Percentiles rank a stretch among this genome's conserved stretches.
Conservation (phyloP, 2,888 invertebrate genomes). For the Drosophila eohydei region DNA sequence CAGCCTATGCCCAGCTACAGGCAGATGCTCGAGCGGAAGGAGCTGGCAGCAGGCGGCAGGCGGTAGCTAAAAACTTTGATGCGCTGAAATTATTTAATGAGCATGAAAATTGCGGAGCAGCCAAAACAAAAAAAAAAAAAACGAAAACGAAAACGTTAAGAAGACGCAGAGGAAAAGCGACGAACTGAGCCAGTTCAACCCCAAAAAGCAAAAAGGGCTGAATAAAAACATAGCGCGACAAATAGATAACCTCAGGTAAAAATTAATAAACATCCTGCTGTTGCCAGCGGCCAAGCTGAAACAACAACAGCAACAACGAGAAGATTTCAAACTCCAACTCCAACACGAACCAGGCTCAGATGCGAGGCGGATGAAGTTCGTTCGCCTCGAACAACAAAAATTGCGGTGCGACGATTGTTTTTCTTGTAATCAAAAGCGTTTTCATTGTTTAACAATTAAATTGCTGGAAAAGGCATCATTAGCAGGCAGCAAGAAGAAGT, state of each 20-base stretch:
- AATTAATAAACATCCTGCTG: slow-evolving; percentile 74
- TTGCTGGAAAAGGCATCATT: slow-evolving; percentile 81
- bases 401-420: slow-evolving; percentile 58
- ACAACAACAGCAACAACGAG: slow-evolving; percentile 34
- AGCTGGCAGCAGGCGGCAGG: neutral
- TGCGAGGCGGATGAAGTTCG: slow-evolving; percentile 6
- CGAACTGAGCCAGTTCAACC: slow-evolving; percentile 50
- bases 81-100: slow-evolving; percentile 77
- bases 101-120: slow-evolving; percentile 72
- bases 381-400: slow-evolving; percentile 25
- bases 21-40: slow-evolving; percentile 19
- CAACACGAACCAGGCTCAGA: neutral
- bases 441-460: slow-evolving; percentile 81
- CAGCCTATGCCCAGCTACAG: slow-evolving; percentile 1
- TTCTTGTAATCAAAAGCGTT: slow-evolving; percentile 80
- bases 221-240: slow-evolving; percentile 70
- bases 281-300: slow-evolving; percentile 27
- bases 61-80: slow-evolving; percentile 53
- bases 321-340: neutral
- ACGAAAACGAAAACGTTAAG: no score
- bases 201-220: slow-evolving; percentile 49
- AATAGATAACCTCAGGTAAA: slow-evolving; percentile 81
- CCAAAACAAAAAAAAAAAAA: slow-evolving; percentile 32
- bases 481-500: slow-evolving; percentile 52
- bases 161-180: slow-evolving; percentile 11